These are phyloP conservation scores for Antheraea assamensis DNA, from an alignment of 2,888 invertebrate genomes.

Conservation along the genomic window DNA sequence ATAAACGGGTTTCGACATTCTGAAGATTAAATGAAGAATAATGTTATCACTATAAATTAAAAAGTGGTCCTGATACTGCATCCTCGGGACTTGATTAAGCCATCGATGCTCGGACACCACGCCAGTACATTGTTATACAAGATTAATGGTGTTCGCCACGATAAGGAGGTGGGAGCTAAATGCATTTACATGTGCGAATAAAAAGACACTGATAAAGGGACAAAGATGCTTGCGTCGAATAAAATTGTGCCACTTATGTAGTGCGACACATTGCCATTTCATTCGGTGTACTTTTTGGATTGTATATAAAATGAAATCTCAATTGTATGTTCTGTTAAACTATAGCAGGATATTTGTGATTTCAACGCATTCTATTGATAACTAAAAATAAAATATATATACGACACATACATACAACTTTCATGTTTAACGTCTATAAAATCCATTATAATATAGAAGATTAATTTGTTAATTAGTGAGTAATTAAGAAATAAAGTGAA, in stretches of 20 bases:
- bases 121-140: constrained; percentile 77
- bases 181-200: constrained; percentile 81
- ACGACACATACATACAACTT: no score
- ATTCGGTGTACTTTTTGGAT: neutral
- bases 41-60: constrained; percentile 51
- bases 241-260: constrained; percentile 53
- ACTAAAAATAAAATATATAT: no score
- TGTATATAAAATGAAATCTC: neutral
- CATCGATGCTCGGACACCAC: constrained; percentile 65
- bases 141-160: constrained; percentile 77
- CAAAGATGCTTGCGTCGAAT: constrained; percentile 69
- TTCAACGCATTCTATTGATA: no score
- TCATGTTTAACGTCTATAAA: no score
- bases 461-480: neutral
- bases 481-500: neutral
- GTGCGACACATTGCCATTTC: constrained; percentile 36
- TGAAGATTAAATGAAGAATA: constrained; percentile 26
- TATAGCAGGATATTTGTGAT: no score
- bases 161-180: constrained; percentile 79
- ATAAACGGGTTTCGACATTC: neutral
- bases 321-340: no score
- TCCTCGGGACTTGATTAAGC: constrained; percentile 67
- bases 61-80: constrained; percentile 55
- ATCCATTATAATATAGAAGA: no score
- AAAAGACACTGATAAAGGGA: constrained; percentile 74